Percentiles rank a stretch among this genome's conserved stretches.
Conservation (phyloP, 2,888 invertebrate species). For the Beris chalybata region DNA sequence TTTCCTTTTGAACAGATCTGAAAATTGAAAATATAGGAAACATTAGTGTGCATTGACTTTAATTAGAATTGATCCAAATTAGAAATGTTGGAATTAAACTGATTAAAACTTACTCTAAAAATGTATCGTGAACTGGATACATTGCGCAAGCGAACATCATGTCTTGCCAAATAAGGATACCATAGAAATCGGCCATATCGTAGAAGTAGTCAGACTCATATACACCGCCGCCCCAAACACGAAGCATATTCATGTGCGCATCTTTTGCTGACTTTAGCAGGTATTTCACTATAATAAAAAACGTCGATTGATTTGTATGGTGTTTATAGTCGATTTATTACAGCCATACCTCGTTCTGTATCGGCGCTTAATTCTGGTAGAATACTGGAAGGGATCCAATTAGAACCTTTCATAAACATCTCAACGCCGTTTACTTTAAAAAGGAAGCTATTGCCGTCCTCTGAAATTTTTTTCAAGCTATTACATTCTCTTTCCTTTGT, state of each 20-base stretch:
- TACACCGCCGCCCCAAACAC: constrained; percentile 99
- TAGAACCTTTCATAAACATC: constrained; percentile 94
- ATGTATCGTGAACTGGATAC: constrained; percentile 79
- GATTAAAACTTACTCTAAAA: constrained; percentile 61
- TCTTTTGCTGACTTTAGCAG: constrained; percentile 71
- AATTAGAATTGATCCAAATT: neutral
- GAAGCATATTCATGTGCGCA: constrained; percentile 86
- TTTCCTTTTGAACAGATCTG: constrained; percentile 73
- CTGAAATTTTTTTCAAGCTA: constrained; percentile 46
- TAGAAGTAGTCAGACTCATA: constrained; percentile 94
- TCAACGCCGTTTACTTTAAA: constrained; percentile 83
- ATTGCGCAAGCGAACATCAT: constrained; percentile 95
- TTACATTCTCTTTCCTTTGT: too few relatives aligned
- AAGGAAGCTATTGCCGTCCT: constrained; percentile 75
- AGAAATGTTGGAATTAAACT: constrained; percentile 10
- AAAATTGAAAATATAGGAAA: constrained; percentile 11
- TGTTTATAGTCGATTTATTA: neutral
- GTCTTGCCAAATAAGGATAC: constrained; percentile 97
- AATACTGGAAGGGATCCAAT: constrained; percentile 88
- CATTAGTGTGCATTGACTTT: neutral
- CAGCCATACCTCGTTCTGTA: constrained; percentile 40
- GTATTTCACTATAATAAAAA: constrained; percentile 57
- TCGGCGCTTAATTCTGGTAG: constrained; percentile 74
- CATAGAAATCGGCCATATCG: constrained; percentile 79
- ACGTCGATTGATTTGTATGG: neutral